A percentile compares a stretch with the other conserved stretches of the same genome.
Evolutionary conservation across 1,140 invertebrate genomes (phyloP).

Genomic region (Polypedilum vanderplanki): DNA sequence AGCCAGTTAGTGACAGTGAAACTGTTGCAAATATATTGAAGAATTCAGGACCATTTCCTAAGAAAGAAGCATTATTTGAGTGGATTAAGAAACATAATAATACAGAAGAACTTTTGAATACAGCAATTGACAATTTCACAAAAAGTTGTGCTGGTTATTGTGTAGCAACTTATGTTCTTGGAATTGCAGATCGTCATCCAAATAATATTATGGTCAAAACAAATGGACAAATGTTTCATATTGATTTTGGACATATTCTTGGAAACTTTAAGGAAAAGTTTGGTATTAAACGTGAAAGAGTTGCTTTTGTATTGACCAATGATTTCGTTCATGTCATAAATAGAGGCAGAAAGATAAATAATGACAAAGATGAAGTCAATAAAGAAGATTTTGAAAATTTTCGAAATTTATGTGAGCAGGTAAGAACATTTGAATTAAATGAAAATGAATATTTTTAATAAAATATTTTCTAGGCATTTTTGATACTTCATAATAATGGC

Average conservation of each 20-base stretch:
- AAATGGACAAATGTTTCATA: constrained; percentile 91
- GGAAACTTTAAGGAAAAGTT: constrained; percentile 99
- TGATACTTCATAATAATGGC: constrained; percentile 82
- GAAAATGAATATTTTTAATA: neutral
- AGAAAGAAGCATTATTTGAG: constrained; percentile 69
- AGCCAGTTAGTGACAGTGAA: constrained; percentile 89
- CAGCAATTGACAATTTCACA: constrained; percentile 94
- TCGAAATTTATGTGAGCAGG: constrained; percentile 78
- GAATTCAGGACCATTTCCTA: constrained; percentile 74
- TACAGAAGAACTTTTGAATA: constrained; percentile 65
- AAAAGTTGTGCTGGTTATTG: constrained; percentile 97
- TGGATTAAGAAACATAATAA: constrained; percentile 90
- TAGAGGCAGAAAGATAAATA: constrained; percentile 84
- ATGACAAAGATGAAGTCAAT: constrained; percentile 68
- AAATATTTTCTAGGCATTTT: constrained; percentile 71
- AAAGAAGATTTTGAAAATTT: constrained; percentile 93
- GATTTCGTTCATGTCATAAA: constrained; percentile 97
- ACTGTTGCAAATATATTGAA: constrained; percentile 97
- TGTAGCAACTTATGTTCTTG: constrained; percentile 97
- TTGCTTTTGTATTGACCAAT: constrained; percentile 97
- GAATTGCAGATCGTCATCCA: constrained; percentile 94
- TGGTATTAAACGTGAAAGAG: constrained; percentile 91
- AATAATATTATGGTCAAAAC: constrained; percentile 99
- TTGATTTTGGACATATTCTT: constrained; percentile 99
- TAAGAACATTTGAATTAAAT: constrained; percentile 41